Evolutionary conservation across 2,888 invertebrate species (phyloP).

Genomic region (Caenorhabditis imperialis): DNA sequence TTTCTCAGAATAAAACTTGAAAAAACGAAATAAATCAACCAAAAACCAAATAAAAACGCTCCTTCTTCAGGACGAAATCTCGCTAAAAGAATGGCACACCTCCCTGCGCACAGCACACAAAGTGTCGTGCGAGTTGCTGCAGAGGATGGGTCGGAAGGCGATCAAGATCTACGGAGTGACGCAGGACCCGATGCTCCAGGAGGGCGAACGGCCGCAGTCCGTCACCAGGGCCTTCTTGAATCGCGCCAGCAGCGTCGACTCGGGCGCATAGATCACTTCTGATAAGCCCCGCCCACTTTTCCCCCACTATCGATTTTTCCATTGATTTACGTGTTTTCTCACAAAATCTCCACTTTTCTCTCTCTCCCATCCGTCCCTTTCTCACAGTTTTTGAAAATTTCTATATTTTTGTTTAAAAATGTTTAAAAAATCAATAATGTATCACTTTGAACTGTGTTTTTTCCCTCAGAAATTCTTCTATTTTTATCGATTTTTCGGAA

Average conservation of each 20-base stretch:
- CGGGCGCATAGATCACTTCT: slow-evolving; percentile 59
- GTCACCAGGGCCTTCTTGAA: slow-evolving; percentile 76
- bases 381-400: not conserved
- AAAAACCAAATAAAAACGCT: not conserved
- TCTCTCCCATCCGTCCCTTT: not conserved
- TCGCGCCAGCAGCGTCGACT: slow-evolving; percentile 76
- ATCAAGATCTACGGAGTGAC: slow-evolving; percentile 96
- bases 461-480: slow-evolving; percentile 6
- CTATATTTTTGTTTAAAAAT: no score
- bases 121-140: slow-evolving; percentile 92
- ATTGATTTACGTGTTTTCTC: not conserved
- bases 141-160: slow-evolving; percentile 97
- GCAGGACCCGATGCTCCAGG: slow-evolving; percentile 77
- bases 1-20: no score
- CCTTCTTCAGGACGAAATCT: slow-evolving; percentile 87
- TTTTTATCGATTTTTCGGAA: no score
- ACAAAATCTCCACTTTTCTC: not conserved
- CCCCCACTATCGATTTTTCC: not conserved
- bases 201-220: slow-evolving; percentile 74
- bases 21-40: not conserved
- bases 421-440: not conserved
- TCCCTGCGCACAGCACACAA: slow-evolving; percentile 96
- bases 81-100: slow-evolving; percentile 97
- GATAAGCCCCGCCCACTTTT: not conserved
- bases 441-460: slow-evolving; percentile 5